Conservation (phyloP, 2,113 vertebrate genomes). For the Grallaria varia region DNA sequence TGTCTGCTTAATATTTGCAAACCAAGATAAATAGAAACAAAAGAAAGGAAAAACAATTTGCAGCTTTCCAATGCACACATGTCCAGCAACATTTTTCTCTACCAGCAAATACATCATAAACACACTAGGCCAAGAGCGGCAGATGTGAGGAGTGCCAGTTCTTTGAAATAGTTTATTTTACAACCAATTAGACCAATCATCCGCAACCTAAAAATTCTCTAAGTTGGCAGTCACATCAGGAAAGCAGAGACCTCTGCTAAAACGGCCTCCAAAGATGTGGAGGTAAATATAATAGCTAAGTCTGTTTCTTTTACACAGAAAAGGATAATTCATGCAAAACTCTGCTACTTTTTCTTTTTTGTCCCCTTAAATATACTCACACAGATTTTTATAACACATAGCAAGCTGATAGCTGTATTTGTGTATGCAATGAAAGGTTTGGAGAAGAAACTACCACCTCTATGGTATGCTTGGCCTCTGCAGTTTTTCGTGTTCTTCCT, state of each 20-base stretch:
- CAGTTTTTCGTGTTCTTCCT: neutral
- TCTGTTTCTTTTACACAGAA: neutral
- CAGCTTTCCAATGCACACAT: slow-evolving; percentile 9
- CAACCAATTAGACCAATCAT: slow-evolving; percentile 43
- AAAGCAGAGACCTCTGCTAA: neutral
- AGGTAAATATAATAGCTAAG: neutral
- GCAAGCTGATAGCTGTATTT: neutral
- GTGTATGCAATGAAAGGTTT: neutral
- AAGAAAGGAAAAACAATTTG: slow-evolving; percentile 52
- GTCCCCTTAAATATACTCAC: neutral
- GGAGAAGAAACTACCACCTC: neutral
- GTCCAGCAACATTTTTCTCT: slow-evolving; percentile 28
- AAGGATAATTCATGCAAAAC: neutral
- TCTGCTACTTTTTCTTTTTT: neutral
- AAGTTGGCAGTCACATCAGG: neutral
- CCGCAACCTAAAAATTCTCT: slow-evolving; percentile 23
- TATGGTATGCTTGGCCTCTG: neutral
- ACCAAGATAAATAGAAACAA: slow-evolving; percentile 65
- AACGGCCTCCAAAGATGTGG: neutral
- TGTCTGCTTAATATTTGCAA: slow-evolving; percentile 48
- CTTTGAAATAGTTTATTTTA: slow-evolving; percentile 58
- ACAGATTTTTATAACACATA: neutral
- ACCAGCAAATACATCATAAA: slow-evolving; percentile 48
- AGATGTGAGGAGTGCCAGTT: slow-evolving; percentile 45
- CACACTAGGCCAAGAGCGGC: neutral